Percentiles rank a stretch among this genome's conserved stretches.
phyloP scores from a whole-genome alignment of 2,113 vertebrate species.

The Vidua macroura region DNA sequence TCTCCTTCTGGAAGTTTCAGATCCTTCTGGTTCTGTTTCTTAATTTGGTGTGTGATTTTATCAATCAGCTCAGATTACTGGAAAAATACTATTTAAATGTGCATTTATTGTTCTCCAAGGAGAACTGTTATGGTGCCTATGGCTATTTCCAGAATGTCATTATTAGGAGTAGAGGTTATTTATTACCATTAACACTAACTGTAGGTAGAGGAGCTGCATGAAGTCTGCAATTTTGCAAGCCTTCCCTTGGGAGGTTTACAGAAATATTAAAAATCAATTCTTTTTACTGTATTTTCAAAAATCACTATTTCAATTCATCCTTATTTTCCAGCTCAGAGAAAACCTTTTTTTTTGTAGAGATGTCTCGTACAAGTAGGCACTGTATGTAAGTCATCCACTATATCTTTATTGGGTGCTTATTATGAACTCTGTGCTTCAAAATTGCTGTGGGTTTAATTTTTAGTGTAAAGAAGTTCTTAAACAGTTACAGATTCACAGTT shows the following conservation, averaged over 20 bases:
- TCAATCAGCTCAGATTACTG: background rate
- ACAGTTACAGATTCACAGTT: background rate
- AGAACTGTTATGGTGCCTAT: background rate
- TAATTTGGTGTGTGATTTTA: background rate
- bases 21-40: background rate
- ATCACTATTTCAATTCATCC: background rate
- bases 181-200: background rate
- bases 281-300: background rate
- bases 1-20: background rate
- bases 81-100: background rate
- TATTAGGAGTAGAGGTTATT: background rate
- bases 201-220: background rate
- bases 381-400: too few species aligned
- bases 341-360: background rate
- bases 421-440: background rate
- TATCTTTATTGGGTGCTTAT: background rate
- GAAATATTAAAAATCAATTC: background rate
- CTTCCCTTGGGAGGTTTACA: background rate
- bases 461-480: background rate
- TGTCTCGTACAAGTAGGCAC: accelerated
- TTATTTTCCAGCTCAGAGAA: background rate
- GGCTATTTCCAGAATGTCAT: background rate
- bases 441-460: background rate
- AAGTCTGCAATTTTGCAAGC: background rate
- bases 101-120: background rate